Conservation (phyloP, 2,888 invertebrate genomes). For the Pandemis corylana region DNA sequence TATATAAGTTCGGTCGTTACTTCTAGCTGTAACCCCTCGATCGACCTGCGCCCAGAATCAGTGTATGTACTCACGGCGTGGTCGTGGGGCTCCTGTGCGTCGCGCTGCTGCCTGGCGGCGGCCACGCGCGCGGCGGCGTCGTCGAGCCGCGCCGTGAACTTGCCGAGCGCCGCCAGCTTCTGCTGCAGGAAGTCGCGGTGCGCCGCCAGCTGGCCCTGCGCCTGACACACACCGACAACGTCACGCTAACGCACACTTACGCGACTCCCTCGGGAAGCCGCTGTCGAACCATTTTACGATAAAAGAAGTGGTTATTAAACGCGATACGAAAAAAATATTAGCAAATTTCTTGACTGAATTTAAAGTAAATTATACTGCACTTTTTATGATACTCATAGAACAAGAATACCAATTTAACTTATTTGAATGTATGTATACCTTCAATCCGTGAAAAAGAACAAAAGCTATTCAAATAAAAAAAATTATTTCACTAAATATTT, state of each 20-base stretch:
- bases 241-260: background rate
- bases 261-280: too few species aligned
- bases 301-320: too few species aligned
- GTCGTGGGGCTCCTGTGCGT: slow-evolving; percentile 39
- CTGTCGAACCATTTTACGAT: too few species aligned
- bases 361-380: too few species aligned
- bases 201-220: slow-evolving; percentile 71
- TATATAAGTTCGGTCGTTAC: too few species aligned
- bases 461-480: background rate
- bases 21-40: too few species aligned
- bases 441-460: background rate
- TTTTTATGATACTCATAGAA: too few species aligned
- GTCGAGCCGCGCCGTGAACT: slow-evolving; percentile 83
- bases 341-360: too few species aligned
- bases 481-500: background rate
- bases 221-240: slow-evolving; percentile 56
- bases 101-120: slow-evolving; percentile 38
- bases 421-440: too few species aligned
- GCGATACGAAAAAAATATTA: too few species aligned
- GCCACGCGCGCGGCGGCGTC: slow-evolving; percentile 79
- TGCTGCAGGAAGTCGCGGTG: slow-evolving; percentile 84
- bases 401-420: too few species aligned
- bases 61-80: slow-evolving; percentile 45
- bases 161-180: slow-evolving; percentile 84
- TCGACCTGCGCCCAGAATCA: too few species aligned